phyloP scores from a whole-genome alignment of 2,888 invertebrate species.

The Drosophila nigricruria region DNA sequence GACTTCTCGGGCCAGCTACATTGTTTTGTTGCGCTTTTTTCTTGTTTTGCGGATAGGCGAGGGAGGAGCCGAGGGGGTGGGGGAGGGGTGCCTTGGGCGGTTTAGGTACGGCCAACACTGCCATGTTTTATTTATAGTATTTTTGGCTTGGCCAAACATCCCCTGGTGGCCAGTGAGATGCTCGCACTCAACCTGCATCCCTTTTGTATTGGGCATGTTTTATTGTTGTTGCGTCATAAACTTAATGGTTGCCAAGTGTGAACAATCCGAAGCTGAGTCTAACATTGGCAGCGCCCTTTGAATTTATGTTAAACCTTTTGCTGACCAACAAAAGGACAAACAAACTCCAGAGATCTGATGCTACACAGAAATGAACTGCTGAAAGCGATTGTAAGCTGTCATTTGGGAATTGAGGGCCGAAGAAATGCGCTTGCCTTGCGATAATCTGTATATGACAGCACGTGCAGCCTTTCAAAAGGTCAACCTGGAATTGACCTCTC shows the following conservation, averaged over 20 bases:
- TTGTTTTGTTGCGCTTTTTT: conserved; percentile 51
- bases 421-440: conserved; percentile 51
- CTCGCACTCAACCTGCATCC: conserved; percentile 42
- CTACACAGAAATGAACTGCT: conserved; percentile 43
- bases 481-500: conserved; percentile 36
- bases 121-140: conserved; percentile 78
- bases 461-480: conserved; percentile 27
- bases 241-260: conserved; percentile 79
- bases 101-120: conserved; percentile 42
- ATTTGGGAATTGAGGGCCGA: conserved; percentile 55
- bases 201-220: conserved; percentile 66
- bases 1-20: conserved; percentile 53
- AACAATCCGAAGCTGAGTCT: conserved; percentile 48
- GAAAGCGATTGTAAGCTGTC: conserved; percentile 64
- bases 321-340: conserved; percentile 64
- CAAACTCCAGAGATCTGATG: conserved; percentile 19
- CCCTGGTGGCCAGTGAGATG: conserved; percentile 64
- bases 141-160: conserved; percentile 65
- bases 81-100: neutral
- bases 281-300: conserved; percentile 42
- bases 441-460: conserved; percentile 69
- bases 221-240: conserved; percentile 80
- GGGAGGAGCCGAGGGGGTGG: neutral
- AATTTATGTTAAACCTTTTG: conserved; percentile 74
- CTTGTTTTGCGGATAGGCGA: conserved; percentile 14